Evolutionary conservation across 2,888 invertebrate genomes (phyloP).

Genomic region (Drosophila bunnanda): DNA sequence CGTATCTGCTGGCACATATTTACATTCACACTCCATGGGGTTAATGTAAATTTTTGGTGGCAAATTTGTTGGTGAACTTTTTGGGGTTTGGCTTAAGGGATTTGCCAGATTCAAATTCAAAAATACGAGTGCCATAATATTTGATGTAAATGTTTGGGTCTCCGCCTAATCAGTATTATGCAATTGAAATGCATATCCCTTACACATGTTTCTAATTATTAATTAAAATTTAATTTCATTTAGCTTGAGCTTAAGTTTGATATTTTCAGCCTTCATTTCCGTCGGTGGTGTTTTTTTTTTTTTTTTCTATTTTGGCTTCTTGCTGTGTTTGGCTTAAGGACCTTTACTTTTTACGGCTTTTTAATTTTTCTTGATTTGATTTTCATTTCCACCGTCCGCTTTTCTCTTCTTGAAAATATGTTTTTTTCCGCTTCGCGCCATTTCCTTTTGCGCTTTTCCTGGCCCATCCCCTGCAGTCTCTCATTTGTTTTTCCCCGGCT

Average conservation of each 20-base stretch:
- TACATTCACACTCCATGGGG: slow-evolving; percentile 36
- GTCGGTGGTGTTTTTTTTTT: too few species aligned
- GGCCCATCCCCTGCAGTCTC: slow-evolving; percentile 17
- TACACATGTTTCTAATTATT: neutral
- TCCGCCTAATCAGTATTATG: slow-evolving; percentile 16
- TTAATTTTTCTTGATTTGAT: slow-evolving; percentile 50
- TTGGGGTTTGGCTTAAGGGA: slow-evolving; percentile 21
- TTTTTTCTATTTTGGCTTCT: neutral
- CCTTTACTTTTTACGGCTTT: slow-evolving; percentile 44
- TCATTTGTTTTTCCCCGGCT: slow-evolving; percentile 20
- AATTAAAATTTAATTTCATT: neutral
- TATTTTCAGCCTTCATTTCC: too few species aligned
- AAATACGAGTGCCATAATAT: slow-evolving; percentile 8
- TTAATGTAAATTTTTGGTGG: slow-evolving; percentile 37
- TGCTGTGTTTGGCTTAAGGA: slow-evolving; percentile 15
- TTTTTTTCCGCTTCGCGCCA: slow-evolving; percentile 9
- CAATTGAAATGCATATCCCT: slow-evolving; percentile 2
- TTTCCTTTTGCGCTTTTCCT: neutral
- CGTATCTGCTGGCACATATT: slow-evolving; percentile 24
- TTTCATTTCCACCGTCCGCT: slow-evolving; percentile 14
- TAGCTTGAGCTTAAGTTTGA: neutral
- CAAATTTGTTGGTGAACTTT: slow-evolving; percentile 29
- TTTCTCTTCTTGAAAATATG: slow-evolving; percentile 31
- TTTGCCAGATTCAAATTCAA: slow-evolving; percentile 26
- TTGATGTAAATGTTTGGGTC: slow-evolving; percentile 13